Conservation (phyloP, 2,113 vertebrate species). For the Oxyura jamaicensis region DNA sequence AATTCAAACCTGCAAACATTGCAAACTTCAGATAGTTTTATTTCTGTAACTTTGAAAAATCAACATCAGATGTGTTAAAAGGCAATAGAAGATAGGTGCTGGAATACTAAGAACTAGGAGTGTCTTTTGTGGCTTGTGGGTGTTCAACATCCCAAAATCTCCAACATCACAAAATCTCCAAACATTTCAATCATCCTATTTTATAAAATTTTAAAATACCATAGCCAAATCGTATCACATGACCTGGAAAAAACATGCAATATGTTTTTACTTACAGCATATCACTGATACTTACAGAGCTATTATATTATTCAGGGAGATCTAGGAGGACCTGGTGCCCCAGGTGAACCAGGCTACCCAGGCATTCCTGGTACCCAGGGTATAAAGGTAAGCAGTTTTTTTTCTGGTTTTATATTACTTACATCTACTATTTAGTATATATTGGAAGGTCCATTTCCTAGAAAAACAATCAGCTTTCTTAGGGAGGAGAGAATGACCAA, state of each 20-base stretch:
- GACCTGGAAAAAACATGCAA: neutral
- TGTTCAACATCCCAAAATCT: neutral
- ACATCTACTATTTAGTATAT: neutral
- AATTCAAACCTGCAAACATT: neutral
- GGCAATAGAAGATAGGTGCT: neutral
- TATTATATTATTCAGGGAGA: conserved; percentile 83
- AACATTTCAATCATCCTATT: neutral
- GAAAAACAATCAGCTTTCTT: neutral
- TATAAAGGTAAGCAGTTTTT: conserved; percentile 79
- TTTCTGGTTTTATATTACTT: neutral
- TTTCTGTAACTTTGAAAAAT: neutral
- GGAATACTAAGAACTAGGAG: neutral
- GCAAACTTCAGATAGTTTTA: neutral
- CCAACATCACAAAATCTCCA: neutral
- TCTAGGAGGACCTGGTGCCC: conserved; percentile 78
- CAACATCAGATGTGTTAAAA: neutral
- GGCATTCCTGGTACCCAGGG: conserved; percentile 88
- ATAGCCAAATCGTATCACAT: neutral
- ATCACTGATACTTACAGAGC: neutral
- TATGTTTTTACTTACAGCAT: neutral
- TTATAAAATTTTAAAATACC: neutral
- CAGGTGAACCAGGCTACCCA: conserved; percentile 88
- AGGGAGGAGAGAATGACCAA: neutral
- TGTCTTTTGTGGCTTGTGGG: neutral
- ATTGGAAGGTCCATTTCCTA: neutral